These are phyloP conservation scores for Contarinia nasturtii DNA, from an alignment of 1,140 invertebrate species.

Conservation along the genomic window DNA sequence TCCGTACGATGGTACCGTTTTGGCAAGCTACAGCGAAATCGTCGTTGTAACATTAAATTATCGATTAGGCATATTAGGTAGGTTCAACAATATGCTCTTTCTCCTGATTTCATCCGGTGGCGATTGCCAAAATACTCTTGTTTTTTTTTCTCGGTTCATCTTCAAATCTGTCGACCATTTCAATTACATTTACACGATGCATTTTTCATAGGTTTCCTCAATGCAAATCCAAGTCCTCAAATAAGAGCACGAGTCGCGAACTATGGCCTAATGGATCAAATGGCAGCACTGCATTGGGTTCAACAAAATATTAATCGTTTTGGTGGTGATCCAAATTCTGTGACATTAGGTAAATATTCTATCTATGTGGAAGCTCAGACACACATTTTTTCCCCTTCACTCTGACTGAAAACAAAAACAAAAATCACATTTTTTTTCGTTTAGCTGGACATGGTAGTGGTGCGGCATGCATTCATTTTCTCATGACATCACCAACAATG, in stretches of 20 bases:
- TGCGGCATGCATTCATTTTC: constrained; percentile 85
- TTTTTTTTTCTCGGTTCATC: no score
- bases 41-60: constrained; percentile 95
- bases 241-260: constrained; percentile 68
- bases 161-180: background rate
- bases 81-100: constrained; percentile 17
- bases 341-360: constrained; percentile 39
- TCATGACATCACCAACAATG: constrained; percentile 85
- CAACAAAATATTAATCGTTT: constrained; percentile 82
- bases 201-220: constrained; percentile 47
- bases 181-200: background rate
- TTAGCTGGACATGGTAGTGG: constrained; percentile 85
- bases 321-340: constrained; percentile 70
- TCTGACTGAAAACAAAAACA: no score
- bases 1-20: constrained; percentile 81
- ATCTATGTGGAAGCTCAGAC: no score
- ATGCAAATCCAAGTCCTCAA: constrained; percentile 62
- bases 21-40: constrained; percentile 77
- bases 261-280: constrained; percentile 86
- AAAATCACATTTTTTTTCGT: no score
- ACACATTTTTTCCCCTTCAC: no score
- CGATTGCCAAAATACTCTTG: no score
- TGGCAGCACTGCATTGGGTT: constrained; percentile 78
- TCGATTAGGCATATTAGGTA: constrained; percentile 82
- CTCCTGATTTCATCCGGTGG: no score